These are phyloP conservation scores for Stenotaenia linearis DNA, from an alignment of 2,888 invertebrate species.

Conservation along the genomic window DNA sequence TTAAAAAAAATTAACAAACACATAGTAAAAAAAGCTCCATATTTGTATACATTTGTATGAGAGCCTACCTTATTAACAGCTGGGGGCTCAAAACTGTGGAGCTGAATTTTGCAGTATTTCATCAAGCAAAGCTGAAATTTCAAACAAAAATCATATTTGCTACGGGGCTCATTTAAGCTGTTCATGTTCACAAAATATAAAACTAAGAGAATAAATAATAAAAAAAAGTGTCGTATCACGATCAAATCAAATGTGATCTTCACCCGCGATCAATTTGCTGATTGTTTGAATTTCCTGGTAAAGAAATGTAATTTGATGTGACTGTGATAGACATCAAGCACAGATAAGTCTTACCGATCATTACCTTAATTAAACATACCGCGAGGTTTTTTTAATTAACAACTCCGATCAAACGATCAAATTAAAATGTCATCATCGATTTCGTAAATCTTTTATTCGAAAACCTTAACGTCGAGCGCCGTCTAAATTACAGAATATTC, in stretches of 20 bases:
- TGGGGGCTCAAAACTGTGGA: conserved; percentile 32
- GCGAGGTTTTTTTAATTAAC: background rate
- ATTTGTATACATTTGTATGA: background rate
- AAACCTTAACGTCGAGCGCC: too few relatives aligned
- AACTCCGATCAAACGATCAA: background rate
- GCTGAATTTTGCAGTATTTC: conserved; percentile 34
- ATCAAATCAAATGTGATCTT: background rate
- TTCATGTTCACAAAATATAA: background rate
- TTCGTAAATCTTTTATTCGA: too few relatives aligned
- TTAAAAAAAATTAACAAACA: background rate
- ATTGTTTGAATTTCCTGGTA: background rate
- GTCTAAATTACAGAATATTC: too few relatives aligned
- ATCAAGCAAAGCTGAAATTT: conserved; percentile 34
- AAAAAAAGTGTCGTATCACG: background rate
- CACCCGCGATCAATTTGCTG: too few relatives aligned
- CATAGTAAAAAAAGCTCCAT: background rate
- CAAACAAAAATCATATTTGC: conserved; percentile 34
- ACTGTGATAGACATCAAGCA: conserved; percentile 15
- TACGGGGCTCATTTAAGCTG: conserved; percentile 6
- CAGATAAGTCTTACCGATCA: conserved; percentile 1
- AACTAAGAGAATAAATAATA: background rate
- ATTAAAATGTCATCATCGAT: too few relatives aligned
- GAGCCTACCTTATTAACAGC: conserved; percentile 32
- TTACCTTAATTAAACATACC: background rate
- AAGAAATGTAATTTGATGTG: background rate